Evolutionary conservation across 2,113 vertebrate genomes (phyloP).

Genomic region (zebrafish (Danio rerio)): DNA sequence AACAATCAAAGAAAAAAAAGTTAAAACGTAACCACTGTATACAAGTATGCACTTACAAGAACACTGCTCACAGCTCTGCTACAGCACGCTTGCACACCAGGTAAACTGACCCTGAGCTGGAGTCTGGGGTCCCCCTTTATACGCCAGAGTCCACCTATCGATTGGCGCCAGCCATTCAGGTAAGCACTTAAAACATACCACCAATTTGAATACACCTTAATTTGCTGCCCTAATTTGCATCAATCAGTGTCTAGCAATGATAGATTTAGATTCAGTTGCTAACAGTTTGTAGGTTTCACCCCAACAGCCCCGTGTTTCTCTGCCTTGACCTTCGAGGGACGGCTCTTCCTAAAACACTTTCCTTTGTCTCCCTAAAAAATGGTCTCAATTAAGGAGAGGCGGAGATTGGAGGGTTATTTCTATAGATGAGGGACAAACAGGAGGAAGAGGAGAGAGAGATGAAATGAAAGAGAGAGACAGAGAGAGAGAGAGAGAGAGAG

Average conservation of each 20-base stretch:
- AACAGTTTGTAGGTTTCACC: slow-evolving; percentile 63
- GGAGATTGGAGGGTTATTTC: slow-evolving; percentile 68
- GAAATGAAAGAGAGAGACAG: slow-evolving; percentile 49
- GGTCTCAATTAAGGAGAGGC: slow-evolving; percentile 73
- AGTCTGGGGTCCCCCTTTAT: too few relatives aligned
- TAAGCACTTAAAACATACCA: too few relatives aligned
- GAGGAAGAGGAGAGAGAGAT: slow-evolving; percentile 49
- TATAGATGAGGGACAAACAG: slow-evolving; percentile 61
- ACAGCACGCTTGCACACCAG: too few relatives aligned
- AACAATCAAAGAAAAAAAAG: too few relatives aligned
- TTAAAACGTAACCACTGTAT: too few relatives aligned
- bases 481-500: slow-evolving; percentile 40
- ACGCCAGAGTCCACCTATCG: too few relatives aligned
- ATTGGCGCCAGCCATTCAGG: too few relatives aligned
- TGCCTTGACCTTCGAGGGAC: slow-evolving; percentile 72
- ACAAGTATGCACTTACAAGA: too few relatives aligned
- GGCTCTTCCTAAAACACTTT: slow-evolving; percentile 27
- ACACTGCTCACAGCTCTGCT: too few relatives aligned
- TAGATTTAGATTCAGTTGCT: slow-evolving; percentile 59
- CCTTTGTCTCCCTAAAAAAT: slow-evolving; percentile 69
- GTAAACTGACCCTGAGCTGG: too few relatives aligned
- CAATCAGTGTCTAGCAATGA: slow-evolving; percentile 57
- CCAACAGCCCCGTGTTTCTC: slow-evolving; percentile 65
- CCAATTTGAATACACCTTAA: too few relatives aligned
- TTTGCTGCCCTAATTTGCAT: slow-evolving; percentile 15